Base-by-base conservation (phyloP, 2,888 invertebrate genomes). In the Lithophane ornitopus region DNA sequence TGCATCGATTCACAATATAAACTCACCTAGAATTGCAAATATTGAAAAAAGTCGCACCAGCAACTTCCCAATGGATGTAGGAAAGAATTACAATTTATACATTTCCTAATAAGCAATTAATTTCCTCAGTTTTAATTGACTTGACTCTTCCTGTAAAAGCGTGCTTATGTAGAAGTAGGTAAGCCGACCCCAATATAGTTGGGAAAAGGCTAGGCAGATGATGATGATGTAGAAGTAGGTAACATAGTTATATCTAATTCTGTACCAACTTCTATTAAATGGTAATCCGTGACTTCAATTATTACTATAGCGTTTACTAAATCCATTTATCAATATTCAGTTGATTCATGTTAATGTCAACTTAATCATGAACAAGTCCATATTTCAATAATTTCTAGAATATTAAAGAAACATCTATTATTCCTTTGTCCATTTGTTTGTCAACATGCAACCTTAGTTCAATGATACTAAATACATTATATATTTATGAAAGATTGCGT, bases 401-500 rank as follows among this genome's bases (percentile, higher is more conserved):
- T 34, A 69, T 46, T 41, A 63, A 44, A 70, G 14, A 46, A 52
- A 52, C 52, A 71, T 68, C 34, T 41, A 71, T 65, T 44, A 39
- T 19, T 65, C 11, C 22, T 74, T 66, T 39, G 8, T 52, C 22
- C 62, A 74, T 83, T 84, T 81, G 71, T 81, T 74, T 81, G 65
- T 77, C 59, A 77, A n/a, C 84, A 85, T 85, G 84, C 84, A 74
- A 84, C 11, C 16, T 1, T 62, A 74, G 85, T 83, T 85, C 81
- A 80, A 67, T 78, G 80, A 74, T 79, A 82, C 79, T 85, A 61
- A 81, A 78, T 73, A 62, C 76, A 70, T 76, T 62, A 74, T 70
- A 65, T 58, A 81, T 70, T 62, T 62, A 63, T 63, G 72, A 78
- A 74, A 26, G 28, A 73, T 85, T 76, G 84, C 85, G 79, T 85